These are phyloP conservation scores for Phyllostomus hastatus DNA, from an alignment of 2,113 vertebrate genomes.

Conservation along the genomic window DNA sequence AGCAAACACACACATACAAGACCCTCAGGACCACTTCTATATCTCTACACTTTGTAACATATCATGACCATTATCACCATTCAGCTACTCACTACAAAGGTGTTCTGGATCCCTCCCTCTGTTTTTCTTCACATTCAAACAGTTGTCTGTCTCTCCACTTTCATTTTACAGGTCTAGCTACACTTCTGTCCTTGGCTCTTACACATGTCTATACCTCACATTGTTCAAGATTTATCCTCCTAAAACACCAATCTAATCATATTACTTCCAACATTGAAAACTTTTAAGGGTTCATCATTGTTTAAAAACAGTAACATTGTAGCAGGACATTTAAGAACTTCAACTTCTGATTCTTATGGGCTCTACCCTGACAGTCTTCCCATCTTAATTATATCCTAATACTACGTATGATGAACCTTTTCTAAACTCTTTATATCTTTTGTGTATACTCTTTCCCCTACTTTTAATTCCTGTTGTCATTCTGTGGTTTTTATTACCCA, in stretches of 20 bases:
- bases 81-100: neutral
- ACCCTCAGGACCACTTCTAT: neutral
- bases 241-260: neutral
- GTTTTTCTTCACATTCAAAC: neutral
- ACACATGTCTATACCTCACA: neutral
- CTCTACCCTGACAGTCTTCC: neutral
- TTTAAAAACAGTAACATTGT: neutral
- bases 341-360: neutral
- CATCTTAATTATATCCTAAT: neutral
- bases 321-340: too few species aligned
- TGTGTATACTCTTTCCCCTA: neutral
- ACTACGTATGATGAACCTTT: neutral
- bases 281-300: neutral
- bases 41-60: neutral
- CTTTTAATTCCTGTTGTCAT: neutral
- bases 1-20: neutral
- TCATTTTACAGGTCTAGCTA: neutral
- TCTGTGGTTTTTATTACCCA: neutral
- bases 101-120: neutral
- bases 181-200: neutral
- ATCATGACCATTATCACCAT: neutral
- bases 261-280: neutral
- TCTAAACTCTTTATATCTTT: neutral
- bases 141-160: neutral
- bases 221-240: neutral